These are phyloP conservation scores for Vultur gryphus DNA, from an alignment of 2,797 vertebrate genomes.

Conservation along the genomic window DNA sequence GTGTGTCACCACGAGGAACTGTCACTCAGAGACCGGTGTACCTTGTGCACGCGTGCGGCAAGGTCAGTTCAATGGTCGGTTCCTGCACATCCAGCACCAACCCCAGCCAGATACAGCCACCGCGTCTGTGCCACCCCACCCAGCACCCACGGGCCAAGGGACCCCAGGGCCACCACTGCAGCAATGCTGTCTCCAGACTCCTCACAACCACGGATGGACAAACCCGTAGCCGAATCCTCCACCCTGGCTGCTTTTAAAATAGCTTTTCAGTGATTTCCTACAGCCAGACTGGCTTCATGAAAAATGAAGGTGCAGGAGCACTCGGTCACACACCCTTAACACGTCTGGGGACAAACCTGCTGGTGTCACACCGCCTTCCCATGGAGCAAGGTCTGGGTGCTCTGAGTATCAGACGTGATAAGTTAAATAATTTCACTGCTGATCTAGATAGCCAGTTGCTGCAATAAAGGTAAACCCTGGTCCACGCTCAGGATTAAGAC, in stretches of 20 bases:
- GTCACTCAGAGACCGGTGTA: background rate
- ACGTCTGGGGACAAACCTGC: background rate
- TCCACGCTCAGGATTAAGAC: background rate
- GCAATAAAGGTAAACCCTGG: background rate
- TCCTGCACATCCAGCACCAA: background rate
- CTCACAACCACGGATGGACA: background rate
- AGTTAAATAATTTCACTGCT: background rate
- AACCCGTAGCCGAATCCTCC: background rate
- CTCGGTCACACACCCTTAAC: background rate
- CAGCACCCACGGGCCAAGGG: background rate
- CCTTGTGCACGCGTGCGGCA: fast-evolving
- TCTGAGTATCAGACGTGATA: background rate
- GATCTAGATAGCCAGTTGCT: background rate
- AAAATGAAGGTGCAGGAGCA: fast-evolving
- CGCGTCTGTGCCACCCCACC: fast-evolving
- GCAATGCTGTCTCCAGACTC: background rate
- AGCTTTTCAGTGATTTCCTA: background rate
- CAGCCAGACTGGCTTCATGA: background rate
- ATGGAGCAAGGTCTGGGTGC: fast-evolving
- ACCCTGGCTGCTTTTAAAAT: background rate
- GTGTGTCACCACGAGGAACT: background rate
- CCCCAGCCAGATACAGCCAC: background rate
- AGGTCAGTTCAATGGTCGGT: background rate
- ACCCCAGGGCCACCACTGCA: background rate
- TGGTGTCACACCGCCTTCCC: background rate